Evolutionary conservation across 2,113 vertebrate genomes (phyloP), one percentile per base, ranked within the genome.

Genomic region (Sinosuthora webbiana): DNA sequence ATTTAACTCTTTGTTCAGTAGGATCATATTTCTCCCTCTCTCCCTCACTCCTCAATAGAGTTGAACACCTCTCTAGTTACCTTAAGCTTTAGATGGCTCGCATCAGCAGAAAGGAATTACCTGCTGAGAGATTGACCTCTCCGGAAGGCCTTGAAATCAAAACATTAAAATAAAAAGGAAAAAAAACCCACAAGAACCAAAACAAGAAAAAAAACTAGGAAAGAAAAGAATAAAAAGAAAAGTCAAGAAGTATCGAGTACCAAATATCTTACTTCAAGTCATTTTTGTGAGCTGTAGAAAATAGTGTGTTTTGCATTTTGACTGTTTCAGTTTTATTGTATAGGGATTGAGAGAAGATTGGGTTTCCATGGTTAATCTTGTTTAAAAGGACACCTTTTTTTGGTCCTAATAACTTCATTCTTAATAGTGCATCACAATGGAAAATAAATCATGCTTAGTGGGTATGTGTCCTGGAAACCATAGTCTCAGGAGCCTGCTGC

Each of bases 161-260:
- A 53, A 45, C 30, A 37, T 8, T 5, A 27, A 47, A 21, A 13
- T 2, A 18, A 15, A 21, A 35, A 33, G 3, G n/a, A n/a, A 10
- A 39, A 24, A 20, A 10, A 6, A 0, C 2, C 1, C 15, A 41
- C 16, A 23, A 80, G 35, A 49, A 31, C 6, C 7, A 59, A 60
- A 52, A 22, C 8, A 47, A 63, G 8, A 45, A 45, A 53, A 15
- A 15, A 50, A 31, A 8, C 9, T 35, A 44, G 6, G 3, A 8
- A 6, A 2, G 33, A 9, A 5, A 8, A 18, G 4, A 8, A 7
- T 3, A 53, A 31, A 56, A 10, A 53, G 9, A 50, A 75, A 56
- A 33, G 7, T 2, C 2, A 63, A 70, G 19, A 31, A 27, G 7
- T 13, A 7, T 63, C 35, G 4, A 73, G 3, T n/a, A 53, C 6